These are phyloP conservation scores for Coenonympha arcania DNA, from an alignment of 2,888 invertebrate genomes.

Conservation along the genomic window DNA sequence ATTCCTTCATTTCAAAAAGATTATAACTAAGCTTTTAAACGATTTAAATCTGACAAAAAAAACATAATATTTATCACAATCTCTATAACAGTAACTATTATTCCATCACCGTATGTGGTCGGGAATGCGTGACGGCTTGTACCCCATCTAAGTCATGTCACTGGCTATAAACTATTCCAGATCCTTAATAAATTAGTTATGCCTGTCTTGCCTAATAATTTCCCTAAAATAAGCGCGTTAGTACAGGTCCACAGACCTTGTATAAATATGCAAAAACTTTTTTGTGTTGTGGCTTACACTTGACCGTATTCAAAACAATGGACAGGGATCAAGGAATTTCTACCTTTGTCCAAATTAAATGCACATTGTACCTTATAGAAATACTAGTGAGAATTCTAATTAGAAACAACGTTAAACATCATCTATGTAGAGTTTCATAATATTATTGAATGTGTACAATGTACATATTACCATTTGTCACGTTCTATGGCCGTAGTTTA, in stretches of 20 bases:
- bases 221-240: slow-evolving; percentile 1
- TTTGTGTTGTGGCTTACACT: neutral
- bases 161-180: slow-evolving; percentile 31
- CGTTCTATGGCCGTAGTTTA: neutral
- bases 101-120: slow-evolving; percentile 15
- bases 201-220: slow-evolving; percentile 29
- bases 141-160: slow-evolving; percentile 1
- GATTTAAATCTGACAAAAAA: neutral
- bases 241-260: neutral
- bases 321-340: neutral
- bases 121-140: slow-evolving; percentile 8
- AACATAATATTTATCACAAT: slow-evolving; percentile 2
- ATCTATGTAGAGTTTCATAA: no score
- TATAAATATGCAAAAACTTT: slow-evolving; percentile 6
- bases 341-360: no score
- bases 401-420: no score
- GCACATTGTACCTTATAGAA: no score
- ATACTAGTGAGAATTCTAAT: no score
- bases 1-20: no score
- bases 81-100: slow-evolving; percentile 1
- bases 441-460: no score
- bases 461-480: neutral
- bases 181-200: slow-evolving; percentile 32
- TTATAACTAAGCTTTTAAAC: no score
- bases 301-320: neutral